Percentiles rank a stretch among this genome's conserved stretches.
These are phyloP conservation scores for Amblyornis subalaris DNA, from an alignment of 2,113 vertebrate species.

Conservation along the genomic window DNA sequence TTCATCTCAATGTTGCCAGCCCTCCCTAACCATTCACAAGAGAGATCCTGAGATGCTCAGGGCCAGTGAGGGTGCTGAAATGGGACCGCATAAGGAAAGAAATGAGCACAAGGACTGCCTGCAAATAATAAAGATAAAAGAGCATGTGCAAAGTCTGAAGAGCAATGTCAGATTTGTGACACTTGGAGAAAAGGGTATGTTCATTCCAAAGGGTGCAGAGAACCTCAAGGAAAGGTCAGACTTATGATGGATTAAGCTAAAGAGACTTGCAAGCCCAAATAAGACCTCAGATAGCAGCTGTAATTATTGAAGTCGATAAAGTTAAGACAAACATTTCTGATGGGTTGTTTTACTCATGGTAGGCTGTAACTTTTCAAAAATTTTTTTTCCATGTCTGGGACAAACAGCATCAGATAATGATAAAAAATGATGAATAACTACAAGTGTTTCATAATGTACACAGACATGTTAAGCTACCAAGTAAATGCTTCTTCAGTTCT, in stretches of 20 bases:
- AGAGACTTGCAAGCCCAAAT: neutral
- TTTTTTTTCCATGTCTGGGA: neutral
- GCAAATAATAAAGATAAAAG: neutral
- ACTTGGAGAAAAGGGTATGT: neutral
- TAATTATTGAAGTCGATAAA: neutral
- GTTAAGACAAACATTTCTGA: neutral
- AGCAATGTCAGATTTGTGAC: neutral
- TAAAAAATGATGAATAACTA: neutral
- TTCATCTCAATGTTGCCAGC: neutral
- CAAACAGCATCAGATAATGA: neutral
- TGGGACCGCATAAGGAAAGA: neutral
- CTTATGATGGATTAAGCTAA: neutral
- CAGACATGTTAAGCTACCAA: neutral
- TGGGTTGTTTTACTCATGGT: neutral
- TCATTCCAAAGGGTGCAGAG: neutral
- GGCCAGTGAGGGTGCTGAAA: neutral
- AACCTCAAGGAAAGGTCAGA: neutral
- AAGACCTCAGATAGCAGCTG: neutral
- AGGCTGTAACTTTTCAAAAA: neutral
- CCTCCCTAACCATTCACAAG: neutral
- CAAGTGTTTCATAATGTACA: neutral
- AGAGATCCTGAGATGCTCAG: neutral
- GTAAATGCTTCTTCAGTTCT: neutral
- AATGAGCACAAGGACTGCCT: neutral
- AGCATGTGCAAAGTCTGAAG: neutral